phyloP scores from a whole-genome alignment of 2,113 vertebrate species.

The Perca flavescens region DNA sequence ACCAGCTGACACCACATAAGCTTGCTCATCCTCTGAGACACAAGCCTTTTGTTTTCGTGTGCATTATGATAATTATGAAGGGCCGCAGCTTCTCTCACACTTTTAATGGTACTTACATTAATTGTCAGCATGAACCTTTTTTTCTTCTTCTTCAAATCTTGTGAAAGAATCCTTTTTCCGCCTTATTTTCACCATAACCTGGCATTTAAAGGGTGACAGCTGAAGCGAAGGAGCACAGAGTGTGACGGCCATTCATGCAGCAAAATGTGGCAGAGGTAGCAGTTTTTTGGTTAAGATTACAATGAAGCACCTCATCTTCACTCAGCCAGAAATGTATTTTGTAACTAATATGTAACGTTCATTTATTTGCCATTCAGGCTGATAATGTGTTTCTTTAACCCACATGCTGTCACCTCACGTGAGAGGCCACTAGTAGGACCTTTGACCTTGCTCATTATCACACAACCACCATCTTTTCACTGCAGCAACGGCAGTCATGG shows the following conservation, averaged over 20 bases:
- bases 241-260: constrained; percentile 65
- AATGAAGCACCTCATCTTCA: constrained; percentile 46
- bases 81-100: constrained; percentile 74
- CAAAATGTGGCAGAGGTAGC: constrained; percentile 52
- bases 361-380: constrained; percentile 30
- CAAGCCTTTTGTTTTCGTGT: constrained; percentile 81
- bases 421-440: constrained; percentile 65
- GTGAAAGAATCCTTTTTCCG: constrained; percentile 31
- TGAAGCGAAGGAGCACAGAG: constrained; percentile 55
- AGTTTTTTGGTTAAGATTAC: constrained; percentile 47
- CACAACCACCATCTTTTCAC: constrained; percentile 72
- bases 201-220: constrained; percentile 76
- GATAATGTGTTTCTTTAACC: constrained; percentile 65
- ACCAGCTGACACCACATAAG: constrained; percentile 82
- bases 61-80: constrained; percentile 82
- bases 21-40: constrained; percentile 77
- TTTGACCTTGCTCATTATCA: constrained; percentile 81
- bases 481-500: constrained; percentile 78
- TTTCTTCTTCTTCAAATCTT: constrained; percentile 20
- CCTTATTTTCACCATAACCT: constrained; percentile 46
- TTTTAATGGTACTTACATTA: constrained; percentile 69
- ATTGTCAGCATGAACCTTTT: constrained; percentile 49
- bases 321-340: constrained; percentile 41
- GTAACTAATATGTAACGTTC: constrained; percentile 46
- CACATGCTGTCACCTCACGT: constrained; percentile 55